Evolutionary conservation across 1,140 invertebrate genomes (phyloP).

Genomic region (Orius insidiosus): DNA sequence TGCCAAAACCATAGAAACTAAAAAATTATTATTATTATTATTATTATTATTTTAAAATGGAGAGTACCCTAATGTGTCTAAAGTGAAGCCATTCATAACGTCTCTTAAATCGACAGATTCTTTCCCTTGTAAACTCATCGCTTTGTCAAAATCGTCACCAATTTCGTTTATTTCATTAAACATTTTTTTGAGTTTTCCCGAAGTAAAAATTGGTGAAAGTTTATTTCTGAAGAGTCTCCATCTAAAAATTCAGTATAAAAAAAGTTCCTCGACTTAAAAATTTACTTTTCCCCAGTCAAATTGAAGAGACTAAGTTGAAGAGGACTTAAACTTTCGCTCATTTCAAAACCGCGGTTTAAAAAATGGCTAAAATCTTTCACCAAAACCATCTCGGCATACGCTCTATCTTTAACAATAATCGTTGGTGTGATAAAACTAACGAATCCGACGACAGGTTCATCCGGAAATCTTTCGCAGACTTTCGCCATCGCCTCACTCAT

Average conservation of each 20-base stretch:
- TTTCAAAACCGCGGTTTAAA: constrained; percentile 14
- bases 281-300: constrained; percentile 21
- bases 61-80: constrained; percentile 35
- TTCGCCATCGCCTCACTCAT: constrained; percentile 15
- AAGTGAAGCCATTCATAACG: constrained; percentile 30
- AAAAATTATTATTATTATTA: constrained; percentile 23
- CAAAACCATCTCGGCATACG: constrained; percentile 23
- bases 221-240: constrained; percentile 38
- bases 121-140: constrained; percentile 19
- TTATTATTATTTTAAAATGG: no score
- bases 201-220: constrained; percentile 37
- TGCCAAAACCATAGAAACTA: constrained; percentile 31
- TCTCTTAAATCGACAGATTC: constrained; percentile 29
- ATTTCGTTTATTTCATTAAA: constrained; percentile 29
- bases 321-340: constrained; percentile 11
- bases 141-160: constrained; percentile 24
- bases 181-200: constrained; percentile 38
- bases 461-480: no score
- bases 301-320: constrained; percentile 4
- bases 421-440: constrained; percentile 16
- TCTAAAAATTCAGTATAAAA: no score
- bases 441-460: constrained; percentile 14
- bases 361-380: constrained; percentile 26
- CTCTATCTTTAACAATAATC: constrained; percentile 25
- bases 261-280: no score